Evolutionary conservation across 2,797 vertebrate species (phyloP), one percentile per base, ranked within the genome.

Genomic region (Lithobates pipiens): DNA sequence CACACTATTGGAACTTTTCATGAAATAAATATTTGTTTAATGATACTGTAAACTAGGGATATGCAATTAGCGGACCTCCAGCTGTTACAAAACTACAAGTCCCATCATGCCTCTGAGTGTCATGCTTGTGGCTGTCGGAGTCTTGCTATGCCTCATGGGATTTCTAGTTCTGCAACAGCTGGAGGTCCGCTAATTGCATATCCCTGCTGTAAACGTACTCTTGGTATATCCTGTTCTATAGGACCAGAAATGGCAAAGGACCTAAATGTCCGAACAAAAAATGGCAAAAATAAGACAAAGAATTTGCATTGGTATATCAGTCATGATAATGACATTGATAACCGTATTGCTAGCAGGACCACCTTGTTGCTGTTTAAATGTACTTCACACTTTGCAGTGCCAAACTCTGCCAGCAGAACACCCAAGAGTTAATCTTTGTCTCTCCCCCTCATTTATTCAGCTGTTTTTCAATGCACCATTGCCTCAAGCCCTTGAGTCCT

Each of bases 381-480:
- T 71, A 11, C 8, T 50, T 77, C 21, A 5, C 46, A 57, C 32
- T 34, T 78, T 63, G 75, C 69, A 78, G 27, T 63, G 73, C 79
- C 3, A 57, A 68, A 15, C 39, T 83, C 50, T 68, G 46, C 27
- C 32, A 57, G 69, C 32, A 16, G 46, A 67, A 78, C 76, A 80
- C 69, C 57, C 42, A 87, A 80, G 70, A 78, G 86, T 87, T 87
- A 87, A 84, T 84, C 75, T 86, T 23, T 63, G 81, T 87, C 71
- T 79, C 86, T 84, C 86, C 86, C 85, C 42, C 76, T 84, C 86
- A 87, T 87, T 87, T 87, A 87, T 87, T 87, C 86, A 83, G 86
- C 86, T 87, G 86, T 87, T 87, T 85, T 87, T 87, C 76, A 87
- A 84, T 87, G 86, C 86, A 87, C 81, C 81, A 83, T 87, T 87